phyloP scores from a whole-genome alignment of 1,140 invertebrate species.

The Drosophila kohkoa region DNA sequence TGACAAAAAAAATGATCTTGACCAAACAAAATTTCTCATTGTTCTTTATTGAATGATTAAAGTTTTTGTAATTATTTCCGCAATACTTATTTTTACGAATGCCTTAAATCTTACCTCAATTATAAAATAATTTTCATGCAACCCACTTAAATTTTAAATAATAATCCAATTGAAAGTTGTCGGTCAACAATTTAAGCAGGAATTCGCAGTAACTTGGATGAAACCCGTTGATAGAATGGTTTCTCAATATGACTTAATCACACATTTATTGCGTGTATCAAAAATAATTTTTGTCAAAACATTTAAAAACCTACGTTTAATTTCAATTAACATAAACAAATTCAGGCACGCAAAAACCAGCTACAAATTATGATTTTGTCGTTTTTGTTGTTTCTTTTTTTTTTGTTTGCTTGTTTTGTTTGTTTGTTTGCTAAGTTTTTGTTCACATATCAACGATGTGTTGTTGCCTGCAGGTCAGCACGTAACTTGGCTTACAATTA shows the following conservation, averaged over 20 bases:
- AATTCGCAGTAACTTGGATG: neutral
- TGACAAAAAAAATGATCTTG: neutral
- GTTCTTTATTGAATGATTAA: neutral
- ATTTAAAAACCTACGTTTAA: constrained; percentile 47
- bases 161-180: constrained; percentile 23
- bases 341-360: constrained; percentile 27
- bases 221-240: constrained; percentile 14
- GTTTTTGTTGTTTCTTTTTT: neutral
- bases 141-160: constrained; percentile 1
- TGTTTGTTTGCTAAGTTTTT: constrained; percentile 26
- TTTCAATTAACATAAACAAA: constrained; percentile 50
- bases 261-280: constrained; percentile 13
- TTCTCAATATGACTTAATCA: neutral
- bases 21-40: neutral
- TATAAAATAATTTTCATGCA: neutral
- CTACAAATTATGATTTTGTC: constrained; percentile 21
- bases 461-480: constrained; percentile 43
- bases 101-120: neutral
- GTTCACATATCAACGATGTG: constrained; percentile 10
- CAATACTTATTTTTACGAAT: neutral
- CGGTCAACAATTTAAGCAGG: constrained; percentile 1
- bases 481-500: constrained; percentile 53
- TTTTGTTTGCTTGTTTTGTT: neutral
- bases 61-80: neutral
- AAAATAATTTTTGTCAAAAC: constrained; percentile 33